Base-by-base conservation (phyloP, 2,797 vertebrate genomes). In the Centropyge bicolor region DNA sequence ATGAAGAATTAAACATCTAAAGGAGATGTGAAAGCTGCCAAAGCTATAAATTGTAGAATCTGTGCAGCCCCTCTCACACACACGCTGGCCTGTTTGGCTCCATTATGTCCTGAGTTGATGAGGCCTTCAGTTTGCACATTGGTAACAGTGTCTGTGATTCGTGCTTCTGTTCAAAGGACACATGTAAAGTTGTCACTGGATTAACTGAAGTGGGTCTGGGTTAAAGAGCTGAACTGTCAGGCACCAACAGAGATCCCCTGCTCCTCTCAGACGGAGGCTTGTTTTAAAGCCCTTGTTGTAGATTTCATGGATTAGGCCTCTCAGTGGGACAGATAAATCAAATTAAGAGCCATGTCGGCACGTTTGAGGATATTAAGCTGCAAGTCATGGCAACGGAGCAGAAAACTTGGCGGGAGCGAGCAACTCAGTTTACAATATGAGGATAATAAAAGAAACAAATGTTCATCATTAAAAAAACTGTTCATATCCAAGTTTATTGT, bases 281-380 rank as follows among this genome's bases (percentile, higher is more conserved):
- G 75, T 86, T 85, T 83, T 74, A 87, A 90, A 87, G 74, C 84
- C 36, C 59, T 87, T 81, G 86, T 90, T 86, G 87, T 69, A 80
- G 88, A 92, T 91, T 90, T 93, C 62, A 87, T 86, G 88, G 91
- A 92, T 94, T 86, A 93, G 49, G 67, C 36, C 45, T 84, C 86
- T 91, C 76, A 87, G 86, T 49, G 76, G 81, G 82, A 82, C 48
- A 76, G 81, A 88, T 80, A 71, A 86, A 92, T 90, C 79, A 79
- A 91, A 91, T 91, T 86, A 90, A 84, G 75, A 88, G 79, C 81
- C 85, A 68, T 79, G 83, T 88, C 74, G 74, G 78, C 71, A 75
- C 54, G 7, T 88, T 88, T 81, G 8, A 86, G 71, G 43, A 78
- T 67, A 85, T 86, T 80, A 83, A 66, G 70, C 59, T 70, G 41